These are phyloP conservation scores for Himantopus leucocephalus DNA, from an alignment of 2,113 vertebrate species.

Conservation along the genomic window DNA sequence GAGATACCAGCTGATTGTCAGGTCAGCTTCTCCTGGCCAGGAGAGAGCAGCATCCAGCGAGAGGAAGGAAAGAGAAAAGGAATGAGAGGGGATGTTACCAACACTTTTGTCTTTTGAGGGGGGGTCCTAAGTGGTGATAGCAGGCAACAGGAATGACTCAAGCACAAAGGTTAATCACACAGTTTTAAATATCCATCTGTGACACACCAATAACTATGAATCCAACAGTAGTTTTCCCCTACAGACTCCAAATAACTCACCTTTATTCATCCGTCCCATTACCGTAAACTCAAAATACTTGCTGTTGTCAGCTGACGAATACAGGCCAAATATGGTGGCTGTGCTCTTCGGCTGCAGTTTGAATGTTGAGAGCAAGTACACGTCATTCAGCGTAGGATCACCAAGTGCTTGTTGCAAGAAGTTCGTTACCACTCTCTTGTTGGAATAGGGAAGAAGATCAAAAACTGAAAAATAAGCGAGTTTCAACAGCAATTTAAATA, in stretches of 20 bases:
- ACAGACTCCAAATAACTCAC: slow-evolving; percentile 69
- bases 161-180: background rate
- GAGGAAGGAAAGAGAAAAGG: background rate
- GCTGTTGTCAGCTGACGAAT: slow-evolving; percentile 84
- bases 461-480: slow-evolving; percentile 79
- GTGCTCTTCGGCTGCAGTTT: slow-evolving; percentile 85
- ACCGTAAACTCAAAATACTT: slow-evolving; percentile 91
- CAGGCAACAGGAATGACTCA: background rate
- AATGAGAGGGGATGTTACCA: background rate
- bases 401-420: slow-evolving; percentile 83
- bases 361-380: slow-evolving; percentile 87
- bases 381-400: slow-evolving; percentile 81
- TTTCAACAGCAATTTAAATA: background rate
- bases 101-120: background rate
- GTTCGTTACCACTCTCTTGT: slow-evolving; percentile 78
- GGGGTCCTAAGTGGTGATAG: background rate
- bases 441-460: slow-evolving; percentile 87
- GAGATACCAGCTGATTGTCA: background rate
- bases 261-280: slow-evolving; percentile 89
- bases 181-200: background rate
- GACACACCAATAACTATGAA: background rate
- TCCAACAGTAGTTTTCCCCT: background rate
- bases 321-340: slow-evolving; percentile 83
- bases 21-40: background rate
- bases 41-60: background rate